These are phyloP conservation scores for Harpalus rufipes DNA, from an alignment of 2,888 invertebrate species.

Conservation along the genomic window DNA sequence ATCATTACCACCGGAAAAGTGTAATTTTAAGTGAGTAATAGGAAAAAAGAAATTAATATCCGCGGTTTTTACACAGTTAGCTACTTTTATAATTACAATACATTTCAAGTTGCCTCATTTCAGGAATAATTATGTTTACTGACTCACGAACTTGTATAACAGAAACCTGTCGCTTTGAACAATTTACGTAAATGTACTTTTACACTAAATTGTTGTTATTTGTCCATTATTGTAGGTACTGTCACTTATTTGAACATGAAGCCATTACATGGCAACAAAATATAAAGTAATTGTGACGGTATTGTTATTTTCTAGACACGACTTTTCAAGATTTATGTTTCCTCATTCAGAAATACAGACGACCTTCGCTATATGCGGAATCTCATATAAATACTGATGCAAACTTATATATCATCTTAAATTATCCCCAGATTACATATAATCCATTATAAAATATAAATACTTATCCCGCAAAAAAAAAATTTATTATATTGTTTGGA, in stretches of 20 bases:
- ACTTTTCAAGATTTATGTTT: too few species aligned
- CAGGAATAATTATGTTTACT: constrained; percentile 32
- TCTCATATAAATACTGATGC: too few species aligned
- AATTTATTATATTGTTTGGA: too few species aligned
- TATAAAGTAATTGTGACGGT: background rate
- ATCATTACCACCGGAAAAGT: constrained; percentile 12
- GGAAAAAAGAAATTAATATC: constrained; percentile 35
- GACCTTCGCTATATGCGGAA: too few species aligned
- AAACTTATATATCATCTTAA: too few species aligned
- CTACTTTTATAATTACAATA: constrained; percentile 27
- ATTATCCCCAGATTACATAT: too few species aligned
- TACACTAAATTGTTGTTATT: constrained; percentile 3
- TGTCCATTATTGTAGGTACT: constrained; percentile 1
- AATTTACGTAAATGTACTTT: constrained; percentile 22
- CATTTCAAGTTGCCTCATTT: constrained; percentile 22
- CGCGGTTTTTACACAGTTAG: constrained; percentile 28
- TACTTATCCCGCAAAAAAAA: too few species aligned
- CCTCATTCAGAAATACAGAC: too few species aligned
- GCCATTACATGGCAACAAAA: background rate
- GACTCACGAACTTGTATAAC: constrained; percentile 3
- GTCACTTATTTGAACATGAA: constrained; percentile 4
- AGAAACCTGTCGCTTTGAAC: constrained; percentile 5
- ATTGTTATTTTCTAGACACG: background rate
- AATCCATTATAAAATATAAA: too few species aligned
- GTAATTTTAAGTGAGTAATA: constrained; percentile 21